Base-by-base conservation (phyloP, 2,113 vertebrate genomes). In the Sakesphorus luctuosus region DNA sequence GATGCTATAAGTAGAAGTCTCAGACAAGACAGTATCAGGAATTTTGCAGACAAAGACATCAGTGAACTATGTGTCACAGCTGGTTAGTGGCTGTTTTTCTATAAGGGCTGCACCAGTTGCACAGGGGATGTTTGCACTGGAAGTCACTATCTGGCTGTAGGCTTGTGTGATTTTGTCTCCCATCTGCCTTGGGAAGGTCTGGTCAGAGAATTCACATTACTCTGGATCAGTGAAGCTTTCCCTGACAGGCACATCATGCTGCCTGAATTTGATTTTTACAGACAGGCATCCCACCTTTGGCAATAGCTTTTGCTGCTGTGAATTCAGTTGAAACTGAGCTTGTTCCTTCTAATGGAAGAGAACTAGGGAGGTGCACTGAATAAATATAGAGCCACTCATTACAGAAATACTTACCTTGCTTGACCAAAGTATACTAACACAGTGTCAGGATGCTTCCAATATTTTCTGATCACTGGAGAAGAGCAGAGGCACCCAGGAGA, bases 321-420 rank as follows among this genome's bases (percentile, higher is more conserved):
- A 93, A 87, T 73, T 90, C 63, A 21, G 36, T 43, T 90, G 75
- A 95, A 94, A 53, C 74, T 26, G n/a, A 84, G 18, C 49, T 82
- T 79, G 36, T 38, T 82, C 15, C 35, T 93, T 76, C 61, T 76
- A 29, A 44, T 56, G 43, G 62, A 87, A 73, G 49, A 72, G 49
- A 89, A 56, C 33, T 52, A 14, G 40, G 18, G 28, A 69, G 40
- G 23, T 36, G 3, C 13, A 61, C 19, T 56, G 52, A 87, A 75
- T 84, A 78, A 78, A 87, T n/a, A 35, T 5, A 75, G 17, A 75
- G 52, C 3, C n/a, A 19, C 14, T 71, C 35, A 33, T 72, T 89
- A 46, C 10, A 73, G 16, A 15, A 46, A 31, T 20, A 53, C n/a
- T 56, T 49, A 79, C 62, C 73, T 82, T 82, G 13, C 28, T 76